Conservation (phyloP, 2,113 vertebrate species). For the Fregetta grallaria region DNA sequence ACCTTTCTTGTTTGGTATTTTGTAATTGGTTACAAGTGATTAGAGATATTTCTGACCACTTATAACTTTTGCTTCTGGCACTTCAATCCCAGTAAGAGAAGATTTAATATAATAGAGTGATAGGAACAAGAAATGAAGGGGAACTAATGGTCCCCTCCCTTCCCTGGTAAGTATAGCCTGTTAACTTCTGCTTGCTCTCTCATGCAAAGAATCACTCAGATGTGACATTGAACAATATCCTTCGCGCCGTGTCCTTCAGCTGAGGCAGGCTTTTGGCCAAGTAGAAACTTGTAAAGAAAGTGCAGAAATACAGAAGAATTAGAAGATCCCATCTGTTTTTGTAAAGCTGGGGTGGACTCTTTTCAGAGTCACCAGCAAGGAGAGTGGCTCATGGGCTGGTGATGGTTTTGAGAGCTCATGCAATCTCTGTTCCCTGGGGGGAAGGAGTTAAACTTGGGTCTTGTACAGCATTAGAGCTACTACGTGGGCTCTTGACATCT, state of each 20-base stretch:
- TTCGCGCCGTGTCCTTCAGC: neutral
- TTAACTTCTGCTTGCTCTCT: neutral
- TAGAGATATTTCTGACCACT: neutral
- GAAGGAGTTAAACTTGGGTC: neutral
- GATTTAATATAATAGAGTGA: neutral
- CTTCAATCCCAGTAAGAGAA: neutral
- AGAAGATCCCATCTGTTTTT: neutral
- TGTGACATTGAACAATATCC: neutral
- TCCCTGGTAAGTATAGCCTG: neutral
- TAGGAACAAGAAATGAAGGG: neutral
- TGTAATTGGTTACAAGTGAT: neutral
- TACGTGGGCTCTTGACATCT: neutral
- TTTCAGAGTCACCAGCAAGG: neutral
- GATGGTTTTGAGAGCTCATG: neutral
- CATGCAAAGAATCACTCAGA: neutral
- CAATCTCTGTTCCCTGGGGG: neutral
- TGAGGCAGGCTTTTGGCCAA: neutral
- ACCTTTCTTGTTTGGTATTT: neutral
- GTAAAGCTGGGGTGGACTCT: neutral
- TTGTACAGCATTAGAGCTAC: neutral
- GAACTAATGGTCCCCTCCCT: slow-evolving; percentile 2
- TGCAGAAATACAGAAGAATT: neutral
- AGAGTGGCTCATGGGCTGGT: neutral
- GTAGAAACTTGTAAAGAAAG: neutral
- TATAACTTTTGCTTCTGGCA: neutral